Evolutionary conservation across 2,888 invertebrate species (phyloP).

Genomic region (Campoplex capitator): DNA sequence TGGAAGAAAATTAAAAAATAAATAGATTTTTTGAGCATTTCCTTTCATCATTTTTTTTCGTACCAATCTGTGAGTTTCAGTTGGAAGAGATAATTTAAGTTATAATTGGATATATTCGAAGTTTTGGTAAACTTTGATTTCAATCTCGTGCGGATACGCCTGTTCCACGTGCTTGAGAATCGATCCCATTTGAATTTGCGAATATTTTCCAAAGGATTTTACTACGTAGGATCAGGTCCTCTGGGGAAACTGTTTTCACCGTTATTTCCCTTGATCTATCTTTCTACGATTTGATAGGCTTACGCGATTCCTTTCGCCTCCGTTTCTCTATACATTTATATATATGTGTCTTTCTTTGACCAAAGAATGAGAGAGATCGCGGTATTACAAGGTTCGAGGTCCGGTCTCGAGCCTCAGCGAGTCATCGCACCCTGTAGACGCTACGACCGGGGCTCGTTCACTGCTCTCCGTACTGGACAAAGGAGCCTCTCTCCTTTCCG

Average conservation of each 20-base stretch:
- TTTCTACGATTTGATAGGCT: neutral
- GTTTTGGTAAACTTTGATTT: neutral
- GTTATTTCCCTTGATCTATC: neutral
- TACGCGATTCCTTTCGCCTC: neutral
- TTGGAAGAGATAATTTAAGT: neutral
- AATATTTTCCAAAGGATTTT: neutral
- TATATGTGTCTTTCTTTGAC: neutral
- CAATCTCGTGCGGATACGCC: neutral
- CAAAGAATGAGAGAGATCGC: conserved; percentile 25
- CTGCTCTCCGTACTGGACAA: conserved; percentile 42
- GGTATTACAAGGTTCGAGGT: conserved; percentile 39
- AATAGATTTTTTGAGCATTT: neutral
- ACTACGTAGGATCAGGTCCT: neutral
- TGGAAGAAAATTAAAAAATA: neutral
- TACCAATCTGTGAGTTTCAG: neutral
- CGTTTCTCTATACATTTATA: neutral
- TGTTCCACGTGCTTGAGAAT: neutral
- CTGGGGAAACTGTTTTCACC: neutral
- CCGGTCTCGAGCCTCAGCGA: conserved; percentile 52
- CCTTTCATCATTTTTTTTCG: neutral
- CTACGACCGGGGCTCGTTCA: conserved; percentile 27
- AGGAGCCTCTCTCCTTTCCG: conserved; percentile 32
- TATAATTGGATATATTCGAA: neutral
- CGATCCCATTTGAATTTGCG: neutral
- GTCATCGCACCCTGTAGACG: conserved; percentile 66